A percentile compares a stretch with the other conserved stretches of the same genome.
Conservation (phyloP, 2,888 invertebrate species). For the Chrysodeixis includens region DNA sequence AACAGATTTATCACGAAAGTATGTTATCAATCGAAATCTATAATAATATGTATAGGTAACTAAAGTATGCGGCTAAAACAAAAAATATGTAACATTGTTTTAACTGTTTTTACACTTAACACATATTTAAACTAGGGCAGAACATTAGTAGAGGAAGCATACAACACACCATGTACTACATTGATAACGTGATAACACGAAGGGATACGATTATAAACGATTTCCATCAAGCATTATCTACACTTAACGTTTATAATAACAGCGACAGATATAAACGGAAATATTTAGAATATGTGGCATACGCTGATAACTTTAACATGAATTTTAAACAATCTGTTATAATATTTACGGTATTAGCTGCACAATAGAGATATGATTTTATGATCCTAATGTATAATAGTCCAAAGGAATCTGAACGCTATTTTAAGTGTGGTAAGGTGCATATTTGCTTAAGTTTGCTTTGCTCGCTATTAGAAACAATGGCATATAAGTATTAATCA, state of each 20-base stretch:
- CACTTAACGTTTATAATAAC: constrained; percentile 28
- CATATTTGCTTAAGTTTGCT: not conserved
- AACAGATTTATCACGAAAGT: too few relatives aligned
- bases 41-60: too few relatives aligned
- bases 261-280: constrained; percentile 8
- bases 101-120: not conserved
- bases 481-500: too few relatives aligned
- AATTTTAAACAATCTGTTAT: not conserved
- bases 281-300: constrained; percentile 18
- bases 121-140: constrained; percentile 7
- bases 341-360: not conserved
- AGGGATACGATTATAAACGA: constrained; percentile 51
- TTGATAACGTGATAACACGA: constrained; percentile 57
- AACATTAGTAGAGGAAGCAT: constrained; percentile 36
- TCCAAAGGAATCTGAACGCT: not conserved
- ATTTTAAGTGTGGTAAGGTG: not conserved
- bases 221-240: constrained; percentile 47
- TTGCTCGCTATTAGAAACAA: not conserved
- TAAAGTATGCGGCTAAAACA: too few relatives aligned
- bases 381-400: too few relatives aligned
- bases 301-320: constrained; percentile 1
- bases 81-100: too few relatives aligned
- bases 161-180: constrained; percentile 39
- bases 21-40: too few relatives aligned
- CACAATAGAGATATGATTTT: too few relatives aligned